A percentile compares a stretch with the other conserved stretches of the same genome.
phyloP scores from a whole-genome alignment of 2,888 invertebrate genomes.

The Acanthopleura granulata region DNA sequence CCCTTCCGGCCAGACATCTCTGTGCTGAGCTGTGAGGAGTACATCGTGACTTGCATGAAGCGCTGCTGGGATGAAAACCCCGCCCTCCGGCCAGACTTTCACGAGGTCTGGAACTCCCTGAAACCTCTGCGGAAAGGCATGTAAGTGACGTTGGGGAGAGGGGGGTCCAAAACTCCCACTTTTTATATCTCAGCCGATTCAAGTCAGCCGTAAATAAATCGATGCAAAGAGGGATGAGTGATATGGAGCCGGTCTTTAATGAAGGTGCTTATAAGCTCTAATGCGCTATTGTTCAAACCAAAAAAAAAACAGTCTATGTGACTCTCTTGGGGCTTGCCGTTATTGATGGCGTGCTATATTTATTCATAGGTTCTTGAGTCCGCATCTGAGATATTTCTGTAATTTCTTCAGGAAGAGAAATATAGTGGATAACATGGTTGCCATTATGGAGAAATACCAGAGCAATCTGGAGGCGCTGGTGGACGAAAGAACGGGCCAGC shows the following conservation, averaged over 20 bases:
- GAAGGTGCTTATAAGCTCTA: no score
- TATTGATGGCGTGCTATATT: constrained; percentile 15
- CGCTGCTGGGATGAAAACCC: constrained; percentile 69
- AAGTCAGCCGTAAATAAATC: no score
- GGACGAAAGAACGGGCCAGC: constrained; percentile 91
- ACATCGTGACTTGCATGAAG: constrained; percentile 65
- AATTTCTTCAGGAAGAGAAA: constrained; percentile 83
- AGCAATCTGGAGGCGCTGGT: constrained; percentile 94
- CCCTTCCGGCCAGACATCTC: constrained; percentile 77
- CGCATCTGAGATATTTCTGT: no score
- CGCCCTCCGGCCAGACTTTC: constrained; percentile 68
- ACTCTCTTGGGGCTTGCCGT: no score
- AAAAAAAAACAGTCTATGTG: no score
- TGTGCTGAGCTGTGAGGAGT: constrained; percentile 79
- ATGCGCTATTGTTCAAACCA: no score
- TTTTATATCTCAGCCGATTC: no score
- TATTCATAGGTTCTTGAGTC: constrained; percentile 8
- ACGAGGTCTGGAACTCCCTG: constrained; percentile 62
- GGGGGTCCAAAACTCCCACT: no score
- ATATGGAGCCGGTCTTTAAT: no score
- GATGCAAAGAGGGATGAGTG: no score
- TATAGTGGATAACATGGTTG: constrained; percentile 98
- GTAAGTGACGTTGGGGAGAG: constrained; percentile 76
- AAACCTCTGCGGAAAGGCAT: constrained; percentile 79
- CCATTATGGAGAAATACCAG: constrained; percentile 97